Base-by-base conservation (phyloP, 2,797 vertebrate genomes). In the Sebastes diaconus region DNA sequence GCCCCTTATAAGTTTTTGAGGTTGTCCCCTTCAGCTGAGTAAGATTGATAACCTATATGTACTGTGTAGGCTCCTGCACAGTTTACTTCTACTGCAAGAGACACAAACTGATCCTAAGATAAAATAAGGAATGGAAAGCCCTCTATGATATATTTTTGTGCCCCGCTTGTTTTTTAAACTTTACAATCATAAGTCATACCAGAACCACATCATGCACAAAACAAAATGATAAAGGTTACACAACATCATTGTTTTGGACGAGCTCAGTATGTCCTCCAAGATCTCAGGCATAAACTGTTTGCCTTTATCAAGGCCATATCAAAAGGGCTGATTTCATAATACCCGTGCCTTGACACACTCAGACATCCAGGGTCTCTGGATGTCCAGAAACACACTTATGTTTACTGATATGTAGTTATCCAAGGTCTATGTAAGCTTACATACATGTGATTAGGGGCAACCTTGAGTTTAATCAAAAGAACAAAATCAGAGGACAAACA, bases 391-490 rank as follows among this genome's bases (percentile, higher is more conserved):
- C 69, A 71, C 24, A 50, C 5, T 24, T 61, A 25, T 61, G 29
- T 61, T 75, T 68, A 29, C 75, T 80, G 65, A 70, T 69, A 55
- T 29, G 6, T 27, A 14, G 2, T 73, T 58, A 80, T 75, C 25
- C 24, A 84, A 82, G 70, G 57, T 24, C 55, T 80, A 6, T 63
- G 20, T 11, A 61, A 52, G 55, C 16, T 32, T 39, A 12, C 0
- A 39, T 5, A 39, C 36, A 39, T 39, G 57, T 68, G 58, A 64
- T 54, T 20, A 68, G 20, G 8, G n/a, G 42, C 50, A 77, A 6
- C 73, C 80, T 88, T 80, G 76, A 78, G 63, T 63, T 68, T 24
- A 73, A 79, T n/a, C 42, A 68, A 70, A 79, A 79, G 11, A 68
- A 75, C 24, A 71, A n/a, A 81, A 29, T 9, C 6, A 70, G 18